A percentile compares a stretch with the other conserved stretches of the same genome.
Evolutionary conservation across 2,888 invertebrate species (phyloP).

Genomic region (Lepeophtheirus nordmannii): DNA sequence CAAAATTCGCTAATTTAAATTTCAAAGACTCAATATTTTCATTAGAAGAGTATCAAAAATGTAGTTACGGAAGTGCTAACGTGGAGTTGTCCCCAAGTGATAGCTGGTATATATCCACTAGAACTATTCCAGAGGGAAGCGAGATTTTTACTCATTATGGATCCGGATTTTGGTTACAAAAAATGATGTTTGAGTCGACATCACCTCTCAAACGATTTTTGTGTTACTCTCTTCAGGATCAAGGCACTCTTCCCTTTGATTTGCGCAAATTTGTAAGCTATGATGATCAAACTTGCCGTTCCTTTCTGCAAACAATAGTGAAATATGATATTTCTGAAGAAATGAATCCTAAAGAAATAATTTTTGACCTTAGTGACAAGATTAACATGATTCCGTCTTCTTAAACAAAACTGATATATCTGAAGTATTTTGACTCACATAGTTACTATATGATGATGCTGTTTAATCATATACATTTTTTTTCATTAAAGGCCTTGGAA

Average conservation of each 20-base stretch:
- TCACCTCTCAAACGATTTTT: neutral
- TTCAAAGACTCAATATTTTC: neutral
- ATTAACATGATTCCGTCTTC: constrained; percentile 4
- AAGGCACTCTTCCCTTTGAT: constrained; percentile 7
- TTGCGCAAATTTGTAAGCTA: neutral
- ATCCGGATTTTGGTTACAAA: constrained; percentile 10
- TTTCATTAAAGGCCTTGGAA: too few relatives aligned
- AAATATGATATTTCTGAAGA: neutral
- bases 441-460: too few relatives aligned
- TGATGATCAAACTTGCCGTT: neutral
- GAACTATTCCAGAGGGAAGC: neutral
- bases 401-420: too few relatives aligned
- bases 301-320: constrained; percentile 2
- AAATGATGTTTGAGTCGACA: constrained; percentile 10
- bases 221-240: constrained; percentile 6
- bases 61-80: neutral
- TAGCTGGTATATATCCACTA: neutral
- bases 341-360: constrained; percentile 6
- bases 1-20: neutral
- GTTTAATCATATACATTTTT: too few relatives aligned
- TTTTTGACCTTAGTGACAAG: constrained; percentile 9
- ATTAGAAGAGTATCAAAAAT: constrained; percentile 5
- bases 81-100: constrained; percentile 2
- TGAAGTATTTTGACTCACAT: too few relatives aligned
- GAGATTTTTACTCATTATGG: constrained; percentile 15